phyloP scores from a whole-genome alignment of 1,140 invertebrate species.

The Eubasilissa regina region DNA sequence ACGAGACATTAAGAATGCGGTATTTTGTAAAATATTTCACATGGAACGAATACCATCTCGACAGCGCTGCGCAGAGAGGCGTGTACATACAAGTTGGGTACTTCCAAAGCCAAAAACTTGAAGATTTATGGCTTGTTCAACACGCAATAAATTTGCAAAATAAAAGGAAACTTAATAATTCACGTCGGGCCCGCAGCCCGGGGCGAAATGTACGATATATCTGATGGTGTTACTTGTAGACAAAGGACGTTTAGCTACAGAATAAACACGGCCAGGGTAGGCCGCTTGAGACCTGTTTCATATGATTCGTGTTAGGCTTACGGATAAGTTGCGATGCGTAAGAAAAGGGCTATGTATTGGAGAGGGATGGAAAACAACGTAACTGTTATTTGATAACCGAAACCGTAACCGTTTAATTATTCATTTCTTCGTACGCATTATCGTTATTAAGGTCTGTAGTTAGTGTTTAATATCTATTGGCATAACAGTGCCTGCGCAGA shows the following conservation, averaged over 20 bases:
- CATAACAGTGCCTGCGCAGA: too few relatives aligned
- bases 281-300: not conserved
- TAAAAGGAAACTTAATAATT: conserved; percentile 60
- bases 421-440: too few relatives aligned
- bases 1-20: conserved; percentile 33
- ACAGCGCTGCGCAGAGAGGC: conserved; percentile 11
- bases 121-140: conserved; percentile 57
- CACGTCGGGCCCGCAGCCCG: conserved; percentile 25
- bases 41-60: conserved; percentile 12
- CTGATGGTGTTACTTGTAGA: conserved; percentile 48
- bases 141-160: conserved; percentile 57
- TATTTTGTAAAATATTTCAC: conserved; percentile 38
- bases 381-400: too few relatives aligned
- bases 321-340: not conserved
- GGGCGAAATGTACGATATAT: conserved; percentile 43
- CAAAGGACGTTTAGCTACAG: conserved; percentile 55
- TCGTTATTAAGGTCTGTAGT: too few relatives aligned
- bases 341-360: too few relatives aligned
- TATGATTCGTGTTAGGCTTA: conserved; percentile 15
- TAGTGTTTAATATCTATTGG: too few relatives aligned
- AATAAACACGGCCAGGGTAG: conserved; percentile 48
- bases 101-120: conserved; percentile 46
- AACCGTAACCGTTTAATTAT: too few relatives aligned
- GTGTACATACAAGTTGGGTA: conserved; percentile 31
- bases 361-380: too few relatives aligned